Evolutionary conservation across 2,888 invertebrate genomes (phyloP).

Genomic region (Drosophila kambysellisi): DNA sequence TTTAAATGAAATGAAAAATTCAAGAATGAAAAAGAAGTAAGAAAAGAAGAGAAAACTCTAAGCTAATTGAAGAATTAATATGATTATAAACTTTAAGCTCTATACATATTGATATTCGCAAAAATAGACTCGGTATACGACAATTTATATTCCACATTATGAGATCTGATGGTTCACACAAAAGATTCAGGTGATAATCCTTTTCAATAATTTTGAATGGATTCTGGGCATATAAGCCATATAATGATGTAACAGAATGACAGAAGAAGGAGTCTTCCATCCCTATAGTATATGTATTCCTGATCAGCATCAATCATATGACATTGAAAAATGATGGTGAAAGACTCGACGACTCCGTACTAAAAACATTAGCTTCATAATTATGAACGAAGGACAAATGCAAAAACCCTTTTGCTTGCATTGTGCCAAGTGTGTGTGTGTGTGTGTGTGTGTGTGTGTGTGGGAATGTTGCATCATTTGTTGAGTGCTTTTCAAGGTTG

Average conservation of each 20-base stretch:
- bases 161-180: not conserved
- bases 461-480: constrained; percentile 51
- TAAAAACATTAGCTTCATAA: constrained; percentile 38
- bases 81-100: too few relatives aligned
- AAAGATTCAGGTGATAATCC: not conserved
- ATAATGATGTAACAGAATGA: not conserved
- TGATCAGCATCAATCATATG: not conserved
- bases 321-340: not conserved
- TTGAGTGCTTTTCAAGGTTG: constrained; percentile 76
- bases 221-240: not conserved
- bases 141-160: not conserved
- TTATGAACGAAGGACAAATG: constrained; percentile 38
- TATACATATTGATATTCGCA: too few relatives aligned
- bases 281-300: not conserved
- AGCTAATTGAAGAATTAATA: not conserved
- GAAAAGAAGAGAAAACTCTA: not conserved
- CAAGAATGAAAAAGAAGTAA: not conserved
- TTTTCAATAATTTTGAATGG: not conserved
- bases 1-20: not conserved
- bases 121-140: not conserved
- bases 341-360: constrained; percentile 11
- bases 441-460: not conserved
- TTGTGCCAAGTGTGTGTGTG: not conserved
- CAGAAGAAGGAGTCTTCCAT: fast-evolving
- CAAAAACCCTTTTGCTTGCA: constrained; percentile 8